Evolutionary conservation across 2,888 invertebrate genomes (phyloP).

Genomic region (Amitus sp.): DNA sequence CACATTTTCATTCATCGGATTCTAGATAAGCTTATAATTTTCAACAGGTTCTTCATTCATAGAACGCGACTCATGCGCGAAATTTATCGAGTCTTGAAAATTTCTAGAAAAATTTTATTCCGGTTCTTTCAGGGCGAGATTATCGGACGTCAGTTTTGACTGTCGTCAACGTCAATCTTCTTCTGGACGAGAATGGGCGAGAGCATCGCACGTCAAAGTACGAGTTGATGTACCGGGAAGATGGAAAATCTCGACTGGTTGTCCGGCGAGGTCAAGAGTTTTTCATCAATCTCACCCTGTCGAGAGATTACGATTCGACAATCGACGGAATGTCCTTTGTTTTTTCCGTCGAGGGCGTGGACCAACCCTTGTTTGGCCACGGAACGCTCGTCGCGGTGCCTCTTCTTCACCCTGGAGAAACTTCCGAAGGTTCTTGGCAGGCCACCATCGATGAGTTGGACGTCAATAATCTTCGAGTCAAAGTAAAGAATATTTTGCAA

Average conservation of each 20-base stretch:
- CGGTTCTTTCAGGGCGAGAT: constrained; percentile 53
- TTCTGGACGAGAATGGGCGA: constrained; percentile 77
- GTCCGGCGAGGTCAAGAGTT: constrained; percentile 87
- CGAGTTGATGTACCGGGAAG: constrained; percentile 75
- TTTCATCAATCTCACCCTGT: constrained; percentile 76
- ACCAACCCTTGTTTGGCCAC: constrained; percentile 82
- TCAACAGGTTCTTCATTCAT: too few relatives aligned
- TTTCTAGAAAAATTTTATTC: background rate
- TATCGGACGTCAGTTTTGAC: constrained; percentile 69
- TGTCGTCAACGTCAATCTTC: constrained; percentile 79
- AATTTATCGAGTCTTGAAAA: background rate
- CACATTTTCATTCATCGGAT: too few relatives aligned
- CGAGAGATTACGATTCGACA: constrained; percentile 77
- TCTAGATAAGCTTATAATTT: too few relatives aligned
- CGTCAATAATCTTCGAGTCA: constrained; percentile 71
- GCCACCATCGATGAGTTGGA: constrained; percentile 76
- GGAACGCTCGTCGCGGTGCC: constrained; percentile 82
- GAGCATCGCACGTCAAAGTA: constrained; percentile 83
- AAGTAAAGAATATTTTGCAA: constrained; percentile 50
- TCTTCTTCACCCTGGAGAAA: constrained; percentile 72
- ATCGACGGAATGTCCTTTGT: constrained; percentile 86
- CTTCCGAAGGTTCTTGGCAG: constrained; percentile 77
- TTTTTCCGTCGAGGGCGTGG: constrained; percentile 82
- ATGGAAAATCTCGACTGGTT: constrained; percentile 73
- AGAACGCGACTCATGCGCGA: background rate